These are phyloP conservation scores for Oreonectes daqikongensis DNA, from an alignment of 2,797 vertebrate species.

Conservation along the genomic window DNA sequence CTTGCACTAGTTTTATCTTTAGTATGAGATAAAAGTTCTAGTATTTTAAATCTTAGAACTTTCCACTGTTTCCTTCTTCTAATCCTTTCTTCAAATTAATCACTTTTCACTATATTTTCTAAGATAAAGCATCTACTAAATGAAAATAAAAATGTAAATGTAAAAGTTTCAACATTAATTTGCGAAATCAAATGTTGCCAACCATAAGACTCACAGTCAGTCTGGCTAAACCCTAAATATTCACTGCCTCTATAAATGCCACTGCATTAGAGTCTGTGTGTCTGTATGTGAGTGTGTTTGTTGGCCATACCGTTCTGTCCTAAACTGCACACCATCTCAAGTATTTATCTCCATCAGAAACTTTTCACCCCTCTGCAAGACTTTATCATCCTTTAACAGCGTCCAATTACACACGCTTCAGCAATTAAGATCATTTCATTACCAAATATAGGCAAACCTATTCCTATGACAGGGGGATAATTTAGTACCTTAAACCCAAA, in stretches of 20 bases:
- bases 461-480: conserved; percentile 78
- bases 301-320: conserved; percentile 55
- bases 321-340: conserved; percentile 52
- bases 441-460: conserved; percentile 82
- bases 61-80: no score
- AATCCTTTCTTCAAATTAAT: not conserved
- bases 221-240: not conserved
- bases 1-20: no score
- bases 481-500: conserved; percentile 76
- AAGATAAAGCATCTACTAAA: not conserved
- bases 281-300: conserved; percentile 60
- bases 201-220: not conserved
- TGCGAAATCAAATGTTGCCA: not conserved
- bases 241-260: not conserved
- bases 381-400: conserved; percentile 84
- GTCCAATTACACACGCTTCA: conserved; percentile 81
- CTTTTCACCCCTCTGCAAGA: conserved; percentile 72
- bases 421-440: conserved; percentile 86
- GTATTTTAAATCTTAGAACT: no score
- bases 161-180: not conserved
- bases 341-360: conserved; percentile 78
- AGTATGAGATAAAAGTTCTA: no score
- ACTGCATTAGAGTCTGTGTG: conserved; percentile 11
- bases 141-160: not conserved
- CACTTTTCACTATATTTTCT: not conserved